A percentile compares a stretch with the other conserved stretches of the same genome.
Evolutionary conservation across 2,888 invertebrate genomes (phyloP).

Genomic region (Sarcophaga caerulescens): DNA sequence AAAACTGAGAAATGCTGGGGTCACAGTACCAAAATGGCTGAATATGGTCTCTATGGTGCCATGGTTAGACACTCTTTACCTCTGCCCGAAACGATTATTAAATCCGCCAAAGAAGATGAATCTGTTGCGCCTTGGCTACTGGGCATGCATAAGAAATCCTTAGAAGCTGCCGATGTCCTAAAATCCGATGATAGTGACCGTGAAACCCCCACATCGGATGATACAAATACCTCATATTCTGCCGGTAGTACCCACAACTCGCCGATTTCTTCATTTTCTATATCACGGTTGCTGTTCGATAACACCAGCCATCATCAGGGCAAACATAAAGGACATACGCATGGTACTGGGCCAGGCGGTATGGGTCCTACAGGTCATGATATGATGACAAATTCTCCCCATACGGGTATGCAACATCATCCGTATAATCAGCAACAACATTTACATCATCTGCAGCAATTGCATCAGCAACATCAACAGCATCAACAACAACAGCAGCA

Average conservation of each 20-base stretch:
- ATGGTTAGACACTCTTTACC: conserved; percentile 99
- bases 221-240: conserved; percentile 83
- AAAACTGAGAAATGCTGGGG: conserved; percentile 99
- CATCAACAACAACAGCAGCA: conserved; percentile 71
- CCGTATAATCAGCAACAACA: conserved; percentile 78
- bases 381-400: conserved; percentile 62
- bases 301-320: conserved; percentile 72
- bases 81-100: conserved; percentile 98
- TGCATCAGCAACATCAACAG: conserved; percentile 73
- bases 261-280: conserved; percentile 81
- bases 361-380: conserved; percentile 56
- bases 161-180: conserved; percentile 98
- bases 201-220: conserved; percentile 83
- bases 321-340: conserved; percentile 60
- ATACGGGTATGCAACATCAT: conserved; percentile 72
- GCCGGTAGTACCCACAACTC: conserved; percentile 81
- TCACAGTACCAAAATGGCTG: conserved; percentile 99
- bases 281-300: conserved; percentile 80
- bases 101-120: conserved; percentile 97
- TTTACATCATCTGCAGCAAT: conserved; percentile 75
- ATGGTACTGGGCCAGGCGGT: conserved; percentile 65
- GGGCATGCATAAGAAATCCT: conserved; percentile 97
- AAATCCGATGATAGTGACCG: conserved; percentile 90
- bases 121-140: conserved; percentile 99
- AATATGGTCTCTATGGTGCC: conserved; percentile 99